phyloP scores from a whole-genome alignment of 1,140 invertebrate genomes.

The Conus ventricosus region DNA sequence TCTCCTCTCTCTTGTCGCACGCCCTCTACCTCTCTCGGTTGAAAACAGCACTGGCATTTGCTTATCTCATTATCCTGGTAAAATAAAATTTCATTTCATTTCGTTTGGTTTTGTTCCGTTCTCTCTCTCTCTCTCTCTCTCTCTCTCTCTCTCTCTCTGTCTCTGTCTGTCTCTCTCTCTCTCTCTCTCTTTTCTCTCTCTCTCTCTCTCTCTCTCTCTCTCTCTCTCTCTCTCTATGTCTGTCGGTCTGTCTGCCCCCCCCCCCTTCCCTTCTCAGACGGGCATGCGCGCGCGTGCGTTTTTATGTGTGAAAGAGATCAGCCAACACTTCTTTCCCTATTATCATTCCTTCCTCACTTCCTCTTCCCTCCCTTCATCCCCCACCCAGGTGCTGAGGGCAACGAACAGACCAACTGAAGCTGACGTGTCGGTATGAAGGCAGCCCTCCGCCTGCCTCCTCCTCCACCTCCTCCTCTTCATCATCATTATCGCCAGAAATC shows the following conservation, averaged over 20 bases:
- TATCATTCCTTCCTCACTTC: no score
- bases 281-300: neutral
- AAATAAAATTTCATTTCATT: neutral
- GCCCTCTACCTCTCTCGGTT: neutral
- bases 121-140: constrained; percentile 10
- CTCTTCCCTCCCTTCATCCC: no score
- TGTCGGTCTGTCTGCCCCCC: neutral
- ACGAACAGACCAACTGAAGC: no score
- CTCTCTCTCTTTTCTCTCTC: neutral
- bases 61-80: neutral
- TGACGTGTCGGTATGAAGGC: no score
- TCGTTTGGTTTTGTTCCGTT: neutral
- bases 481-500: no score
- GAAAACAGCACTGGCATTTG: neutral
- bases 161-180: neutral
- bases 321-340: no score
- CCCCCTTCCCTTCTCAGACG: neutral
- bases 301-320: neutral
- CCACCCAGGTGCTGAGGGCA: no score
- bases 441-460: no score
- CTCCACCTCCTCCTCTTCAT: no score
- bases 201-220: neutral
- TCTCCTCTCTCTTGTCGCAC: neutral
- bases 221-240: neutral
- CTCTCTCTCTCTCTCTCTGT: constrained; percentile 10